These are phyloP conservation scores for Coregonus sp. DNA, from an alignment of 2,797 vertebrate species.

Conservation along the genomic window DNA sequence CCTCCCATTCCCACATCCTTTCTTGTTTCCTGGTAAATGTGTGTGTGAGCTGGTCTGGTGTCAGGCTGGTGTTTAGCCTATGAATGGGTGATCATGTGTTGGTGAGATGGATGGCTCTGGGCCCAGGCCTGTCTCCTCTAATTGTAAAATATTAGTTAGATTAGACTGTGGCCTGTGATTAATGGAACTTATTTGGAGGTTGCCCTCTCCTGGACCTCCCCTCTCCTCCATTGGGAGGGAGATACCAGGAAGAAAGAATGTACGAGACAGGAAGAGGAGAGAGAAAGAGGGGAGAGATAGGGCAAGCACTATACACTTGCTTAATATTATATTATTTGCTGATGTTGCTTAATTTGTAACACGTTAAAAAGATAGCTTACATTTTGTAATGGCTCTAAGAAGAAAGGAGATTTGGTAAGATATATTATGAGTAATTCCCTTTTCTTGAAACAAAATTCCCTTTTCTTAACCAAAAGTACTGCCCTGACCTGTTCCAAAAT, in stretches of 20 bases:
- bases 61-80: slow-evolving; percentile 63
- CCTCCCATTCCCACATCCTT: slow-evolving; percentile 23
- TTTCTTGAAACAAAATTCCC: neutral
- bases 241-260: slow-evolving; percentile 60
- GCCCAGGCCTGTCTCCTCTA: slow-evolving; percentile 98
- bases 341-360: neutral
- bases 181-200: slow-evolving; percentile 99
- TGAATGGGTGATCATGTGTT: slow-evolving; percentile 86
- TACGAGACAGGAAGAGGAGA: slow-evolving; percentile 49
- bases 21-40: slow-evolving; percentile 55
- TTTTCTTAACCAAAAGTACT: neutral
- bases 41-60: slow-evolving; percentile 62
- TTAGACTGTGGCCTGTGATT: slow-evolving; percentile 99
- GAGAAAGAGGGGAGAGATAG: slow-evolving; percentile 41
- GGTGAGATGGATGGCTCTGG: slow-evolving; percentile 95
- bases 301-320: slow-evolving; percentile 28
- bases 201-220: slow-evolving; percentile 78
- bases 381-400: neutral
- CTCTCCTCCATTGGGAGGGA: slow-evolving; percentile 63
- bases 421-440: too few species aligned
- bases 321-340: neutral
- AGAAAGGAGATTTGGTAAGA: neutral
- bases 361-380: slow-evolving; percentile 10
- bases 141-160: slow-evolving; percentile 99
- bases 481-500: too few species aligned